Conservation (phyloP, 2,797 vertebrate genomes). For the Paratrypauchen microcephalus region DNA sequence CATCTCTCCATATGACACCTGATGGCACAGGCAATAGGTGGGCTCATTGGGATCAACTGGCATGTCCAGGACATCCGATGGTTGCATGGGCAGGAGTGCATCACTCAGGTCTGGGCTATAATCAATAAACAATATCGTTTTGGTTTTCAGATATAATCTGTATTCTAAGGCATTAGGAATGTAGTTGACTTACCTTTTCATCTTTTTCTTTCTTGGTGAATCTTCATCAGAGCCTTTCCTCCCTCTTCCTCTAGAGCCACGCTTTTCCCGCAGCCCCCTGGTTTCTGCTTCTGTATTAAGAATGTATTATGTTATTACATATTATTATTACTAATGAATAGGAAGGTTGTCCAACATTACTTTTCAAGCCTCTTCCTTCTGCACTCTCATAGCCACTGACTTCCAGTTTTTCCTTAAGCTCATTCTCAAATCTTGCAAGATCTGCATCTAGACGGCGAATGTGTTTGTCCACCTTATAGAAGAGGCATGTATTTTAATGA, state of each 20-base stretch:
- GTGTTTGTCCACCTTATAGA: conserved; percentile 92
- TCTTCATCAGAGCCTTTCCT: conserved; percentile 91
- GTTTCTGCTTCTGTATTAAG: conserved; percentile 64
- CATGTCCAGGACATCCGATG: conserved; percentile 95
- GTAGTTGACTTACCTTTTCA: conserved; percentile 81
- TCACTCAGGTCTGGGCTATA: conserved; percentile 87
- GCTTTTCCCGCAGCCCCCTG: conserved; percentile 77
- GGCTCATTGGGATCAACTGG: conserved; percentile 96
- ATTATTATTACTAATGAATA: not conserved
- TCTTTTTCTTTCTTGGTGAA: conserved; percentile 90
- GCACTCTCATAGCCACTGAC: conserved; percentile 87
- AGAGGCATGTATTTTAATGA: not conserved
- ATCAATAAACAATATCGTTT: not conserved
- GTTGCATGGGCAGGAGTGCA: conserved; percentile 87
- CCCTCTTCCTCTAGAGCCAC: conserved; percentile 85
- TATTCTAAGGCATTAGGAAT: not conserved
- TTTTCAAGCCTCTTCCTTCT: conserved; percentile 83
- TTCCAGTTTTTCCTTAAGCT: conserved; percentile 97
- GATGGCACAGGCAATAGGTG: conserved; percentile 94
- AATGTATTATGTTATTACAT: not conserved
- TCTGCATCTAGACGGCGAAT: conserved; percentile 95
- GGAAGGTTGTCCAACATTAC: conserved; percentile 62
- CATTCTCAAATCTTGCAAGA: conserved; percentile 93
- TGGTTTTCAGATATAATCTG: not conserved
- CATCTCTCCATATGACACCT: conserved; percentile 98